These are phyloP conservation scores for Belonocnema kinseyi DNA, from an alignment of 1,140 invertebrate genomes.

Conservation along the genomic window DNA sequence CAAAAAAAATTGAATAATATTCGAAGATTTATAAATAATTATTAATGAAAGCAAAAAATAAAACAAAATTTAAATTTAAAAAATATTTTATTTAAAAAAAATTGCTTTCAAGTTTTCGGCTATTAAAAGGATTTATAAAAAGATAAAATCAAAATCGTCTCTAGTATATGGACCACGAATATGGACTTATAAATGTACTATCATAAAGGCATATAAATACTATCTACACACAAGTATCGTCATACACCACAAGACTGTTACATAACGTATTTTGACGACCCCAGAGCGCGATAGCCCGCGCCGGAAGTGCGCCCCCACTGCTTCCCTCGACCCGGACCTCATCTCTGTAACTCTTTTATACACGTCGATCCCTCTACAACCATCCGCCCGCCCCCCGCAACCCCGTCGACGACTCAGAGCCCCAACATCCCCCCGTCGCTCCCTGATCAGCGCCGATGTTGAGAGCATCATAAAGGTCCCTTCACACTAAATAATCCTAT, in stretches of 20 bases:
- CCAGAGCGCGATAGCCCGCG: constrained; percentile 50
- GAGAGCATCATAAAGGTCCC: not conserved
- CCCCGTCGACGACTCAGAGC: not conserved
- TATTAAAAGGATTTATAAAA: no score
- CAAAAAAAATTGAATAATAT: no score
- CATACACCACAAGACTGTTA: constrained; percentile 36
- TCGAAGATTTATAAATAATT: no score
- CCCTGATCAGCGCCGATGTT: not conserved
- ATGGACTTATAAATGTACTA: not conserved
- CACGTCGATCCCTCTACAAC: constrained; percentile 34
- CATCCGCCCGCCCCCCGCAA: not conserved
- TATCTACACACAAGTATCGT: constrained; percentile 1
- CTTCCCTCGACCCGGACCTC: constrained; percentile 33
- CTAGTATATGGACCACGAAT: no score
- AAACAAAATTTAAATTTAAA: no score
- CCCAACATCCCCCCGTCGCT: not conserved
- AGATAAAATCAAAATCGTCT: no score
- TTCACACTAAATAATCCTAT: not conserved
- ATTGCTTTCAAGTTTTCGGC: no score
- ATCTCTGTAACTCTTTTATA: constrained; percentile 45
- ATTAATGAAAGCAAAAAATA: no score
- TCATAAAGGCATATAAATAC: not conserved
- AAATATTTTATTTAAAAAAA: no score
- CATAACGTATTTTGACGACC: constrained; percentile 61
- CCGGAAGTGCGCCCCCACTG: constrained; percentile 55